Evolutionary conservation across 2,113 vertebrate species (phyloP).

Genomic region (Paradisaea rubra): DNA sequence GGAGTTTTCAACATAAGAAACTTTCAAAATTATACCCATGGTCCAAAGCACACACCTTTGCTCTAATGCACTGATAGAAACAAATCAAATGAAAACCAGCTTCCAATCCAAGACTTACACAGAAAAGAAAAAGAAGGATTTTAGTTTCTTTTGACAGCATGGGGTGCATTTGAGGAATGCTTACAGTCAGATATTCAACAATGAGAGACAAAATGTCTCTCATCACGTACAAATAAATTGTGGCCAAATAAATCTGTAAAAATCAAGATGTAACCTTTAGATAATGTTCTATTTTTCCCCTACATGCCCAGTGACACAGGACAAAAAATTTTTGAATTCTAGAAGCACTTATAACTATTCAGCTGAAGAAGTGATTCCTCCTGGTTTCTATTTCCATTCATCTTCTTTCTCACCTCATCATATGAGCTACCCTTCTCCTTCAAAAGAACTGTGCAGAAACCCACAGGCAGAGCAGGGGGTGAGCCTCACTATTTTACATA

Average conservation of each 20-base stretch:
- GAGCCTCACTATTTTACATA: constrained; percentile 39
- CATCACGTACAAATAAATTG: not conserved
- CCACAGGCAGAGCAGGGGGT: constrained; percentile 59
- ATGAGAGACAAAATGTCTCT: not conserved
- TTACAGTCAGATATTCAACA: not conserved
- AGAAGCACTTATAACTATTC: constrained; percentile 17
- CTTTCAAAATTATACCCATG: not conserved
- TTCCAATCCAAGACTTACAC: not conserved
- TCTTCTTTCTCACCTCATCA: constrained; percentile 54
- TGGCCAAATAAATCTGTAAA: not conserved
- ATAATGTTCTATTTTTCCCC: not conserved
- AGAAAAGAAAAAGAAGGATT: not conserved
- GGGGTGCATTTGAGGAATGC: not conserved
- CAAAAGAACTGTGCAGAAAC: constrained; percentile 45
- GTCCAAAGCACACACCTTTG: not conserved
- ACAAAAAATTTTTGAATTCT: not conserved
- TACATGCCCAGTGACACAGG: not conserved
- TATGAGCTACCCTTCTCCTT: constrained; percentile 51
- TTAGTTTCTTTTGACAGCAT: not conserved
- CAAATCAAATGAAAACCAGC: not conserved
- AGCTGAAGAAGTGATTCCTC: constrained; percentile 28
- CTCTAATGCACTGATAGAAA: not conserved
- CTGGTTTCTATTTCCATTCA: constrained; percentile 52
- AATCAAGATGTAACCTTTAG: not conserved
- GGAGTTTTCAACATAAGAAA: not conserved